Evolutionary conservation across 2,113 vertebrate species (phyloP).

Genomic region (Halichoeres trimaculatus): DNA sequence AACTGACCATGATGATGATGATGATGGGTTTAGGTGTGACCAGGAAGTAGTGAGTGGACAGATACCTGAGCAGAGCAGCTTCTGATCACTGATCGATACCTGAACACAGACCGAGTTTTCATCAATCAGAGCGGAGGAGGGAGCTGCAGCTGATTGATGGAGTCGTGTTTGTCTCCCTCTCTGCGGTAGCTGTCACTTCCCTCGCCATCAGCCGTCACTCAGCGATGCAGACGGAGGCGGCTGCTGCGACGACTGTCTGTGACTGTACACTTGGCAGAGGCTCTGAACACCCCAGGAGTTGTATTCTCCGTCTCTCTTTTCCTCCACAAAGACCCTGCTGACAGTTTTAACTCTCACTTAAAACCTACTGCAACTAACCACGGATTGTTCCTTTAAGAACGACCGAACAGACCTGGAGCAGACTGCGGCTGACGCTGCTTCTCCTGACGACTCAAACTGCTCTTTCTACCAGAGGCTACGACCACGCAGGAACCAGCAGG

Average conservation of each 20-base stretch:
- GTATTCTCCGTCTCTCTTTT: not conserved
- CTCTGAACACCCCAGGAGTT: constrained; percentile 40
- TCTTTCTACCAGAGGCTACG: too few species aligned
- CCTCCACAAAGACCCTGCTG: too few species aligned
- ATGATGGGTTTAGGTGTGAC: too few species aligned
- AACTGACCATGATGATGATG: too few species aligned
- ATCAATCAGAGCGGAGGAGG: not conserved
- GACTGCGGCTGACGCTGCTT: too few species aligned
- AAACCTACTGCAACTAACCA: constrained; percentile 1
- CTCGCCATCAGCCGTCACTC: constrained; percentile 60
- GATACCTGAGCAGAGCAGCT: not conserved
- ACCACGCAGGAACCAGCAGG: too few species aligned
- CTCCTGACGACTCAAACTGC: too few species aligned
- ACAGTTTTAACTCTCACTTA: too few species aligned
- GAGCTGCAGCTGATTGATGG: constrained; percentile 29
- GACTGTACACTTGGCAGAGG: constrained; percentile 66
- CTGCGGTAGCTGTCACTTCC: constrained; percentile 56
- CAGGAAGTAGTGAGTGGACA: too few species aligned
- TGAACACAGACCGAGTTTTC: not conserved
- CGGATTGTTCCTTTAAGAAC: constrained; percentile 8
- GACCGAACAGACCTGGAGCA: too few species aligned
- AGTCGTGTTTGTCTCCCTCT: constrained; percentile 34
- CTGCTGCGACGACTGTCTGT: constrained; percentile 51
- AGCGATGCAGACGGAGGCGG: constrained; percentile 48
- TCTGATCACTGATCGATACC: not conserved